These are phyloP conservation scores for Erethizon dorsatum DNA, from an alignment of 2,797 vertebrate genomes.

Conservation along the genomic window DNA sequence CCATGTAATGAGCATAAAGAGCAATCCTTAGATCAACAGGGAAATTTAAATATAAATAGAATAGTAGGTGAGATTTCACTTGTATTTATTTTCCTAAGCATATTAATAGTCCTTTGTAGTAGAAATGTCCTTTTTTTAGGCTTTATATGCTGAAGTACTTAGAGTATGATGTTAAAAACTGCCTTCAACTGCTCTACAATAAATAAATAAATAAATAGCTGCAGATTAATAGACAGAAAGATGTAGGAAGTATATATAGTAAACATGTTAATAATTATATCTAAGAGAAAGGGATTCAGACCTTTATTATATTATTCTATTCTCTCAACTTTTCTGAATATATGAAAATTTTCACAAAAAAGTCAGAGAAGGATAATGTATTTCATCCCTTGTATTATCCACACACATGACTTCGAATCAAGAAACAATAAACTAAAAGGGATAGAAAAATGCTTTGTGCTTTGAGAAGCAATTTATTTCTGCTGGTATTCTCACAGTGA, in stretches of 20 bases:
- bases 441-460: neutral
- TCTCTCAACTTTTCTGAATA: neutral
- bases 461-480: slow-evolving; percentile 13
- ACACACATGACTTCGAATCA: slow-evolving; percentile 10
- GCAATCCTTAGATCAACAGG: neutral
- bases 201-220: neutral
- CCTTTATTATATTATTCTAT: neutral
- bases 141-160: neutral
- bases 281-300: neutral
- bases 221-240: neutral
- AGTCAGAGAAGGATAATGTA: neutral
- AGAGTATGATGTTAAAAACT: neutral
- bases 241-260: neutral
- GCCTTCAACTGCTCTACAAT: neutral
- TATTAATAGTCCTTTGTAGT: neutral
- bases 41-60: neutral
- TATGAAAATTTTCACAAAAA: neutral
- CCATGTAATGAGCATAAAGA: neutral
- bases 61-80: neutral
- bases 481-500: neutral
- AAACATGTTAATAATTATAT: slow-evolving; percentile 4
- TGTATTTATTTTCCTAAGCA: slow-evolving; percentile 18
- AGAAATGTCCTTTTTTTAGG: neutral
- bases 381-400: neutral
- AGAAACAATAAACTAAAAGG: neutral